Percentiles rank a stretch among this genome's conserved stretches.
Conservation (phyloP, 2,888 invertebrate genomes). For the Nematopogon swammerdamellus region DNA sequence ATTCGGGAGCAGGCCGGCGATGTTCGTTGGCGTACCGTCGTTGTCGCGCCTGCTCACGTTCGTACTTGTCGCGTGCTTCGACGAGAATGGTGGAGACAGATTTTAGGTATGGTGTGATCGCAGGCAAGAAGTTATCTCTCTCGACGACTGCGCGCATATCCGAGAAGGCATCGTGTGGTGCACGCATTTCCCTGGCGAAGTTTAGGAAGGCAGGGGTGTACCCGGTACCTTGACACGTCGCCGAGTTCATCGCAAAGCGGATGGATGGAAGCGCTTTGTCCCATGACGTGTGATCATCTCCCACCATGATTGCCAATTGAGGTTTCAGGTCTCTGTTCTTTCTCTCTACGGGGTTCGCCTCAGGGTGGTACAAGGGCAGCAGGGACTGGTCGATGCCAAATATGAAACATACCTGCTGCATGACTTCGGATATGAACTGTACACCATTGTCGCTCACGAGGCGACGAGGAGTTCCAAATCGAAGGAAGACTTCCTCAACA, state of each 20-base stretch:
- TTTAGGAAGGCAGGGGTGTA: constrained; percentile 10
- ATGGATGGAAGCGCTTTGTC: constrained; percentile 7
- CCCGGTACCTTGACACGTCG: no score
- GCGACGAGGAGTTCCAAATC: constrained; percentile 20
- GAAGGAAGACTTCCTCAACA: constrained; percentile 13
- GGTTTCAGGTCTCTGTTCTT: constrained; percentile 18
- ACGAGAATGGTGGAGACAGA: not conserved
- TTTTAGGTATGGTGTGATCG: constrained; percentile 10
- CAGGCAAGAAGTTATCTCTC: not conserved
- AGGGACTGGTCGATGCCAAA: constrained; percentile 8
- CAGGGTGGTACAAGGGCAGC: constrained; percentile 10
- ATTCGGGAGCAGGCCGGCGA: not conserved
- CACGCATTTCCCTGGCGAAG: constrained; percentile 11
- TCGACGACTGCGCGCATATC: constrained; percentile 4
- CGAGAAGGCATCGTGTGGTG: constrained; percentile 6
- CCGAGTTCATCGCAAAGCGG: constrained; percentile 11
- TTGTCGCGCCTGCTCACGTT: not conserved
- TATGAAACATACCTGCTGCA: constrained; percentile 12
- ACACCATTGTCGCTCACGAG: constrained; percentile 22
- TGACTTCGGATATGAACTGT: constrained; percentile 6
- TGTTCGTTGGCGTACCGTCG: not conserved
- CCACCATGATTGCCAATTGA: constrained; percentile 11
- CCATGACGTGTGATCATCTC: constrained; percentile 9
- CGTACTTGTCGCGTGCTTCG: not conserved
- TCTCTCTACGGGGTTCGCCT: constrained; percentile 19